These are phyloP conservation scores for Polylopha cassiicola DNA, from an alignment of 2,888 invertebrate species.

Conservation along the genomic window DNA sequence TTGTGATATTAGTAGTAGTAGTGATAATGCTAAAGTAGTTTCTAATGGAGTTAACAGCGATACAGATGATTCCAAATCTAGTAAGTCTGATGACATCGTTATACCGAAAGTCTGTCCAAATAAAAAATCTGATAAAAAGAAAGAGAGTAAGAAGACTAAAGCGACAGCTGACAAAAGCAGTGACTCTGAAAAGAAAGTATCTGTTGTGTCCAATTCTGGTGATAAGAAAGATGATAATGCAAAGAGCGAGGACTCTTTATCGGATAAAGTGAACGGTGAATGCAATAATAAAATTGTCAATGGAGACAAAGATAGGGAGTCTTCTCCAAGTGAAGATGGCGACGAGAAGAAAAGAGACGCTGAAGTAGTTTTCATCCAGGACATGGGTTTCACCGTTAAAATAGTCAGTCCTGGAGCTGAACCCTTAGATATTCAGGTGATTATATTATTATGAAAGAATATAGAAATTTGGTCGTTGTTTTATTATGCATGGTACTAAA, in stretches of 20 bases:
- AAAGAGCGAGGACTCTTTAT: conserved; percentile 37
- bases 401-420: conserved; percentile 95
- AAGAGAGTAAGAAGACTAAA: conserved; percentile 53
- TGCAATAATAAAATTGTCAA: conserved; percentile 50
- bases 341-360: conserved; percentile 81
- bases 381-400: conserved; percentile 95
- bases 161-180: conserved; percentile 41
- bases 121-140: conserved; percentile 54
- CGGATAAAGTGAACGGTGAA: conserved; percentile 53
- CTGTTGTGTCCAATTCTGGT: conserved; percentile 37
- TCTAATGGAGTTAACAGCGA: conserved; percentile 69
- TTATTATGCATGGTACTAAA: neutral
- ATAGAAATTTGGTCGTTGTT: too few species aligned
- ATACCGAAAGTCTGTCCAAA: conserved; percentile 39
- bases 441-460: neutral
- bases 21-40: conserved; percentile 70
- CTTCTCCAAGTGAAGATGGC: conserved; percentile 67
- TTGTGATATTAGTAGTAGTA: conserved; percentile 74
- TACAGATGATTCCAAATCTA: conserved; percentile 60
- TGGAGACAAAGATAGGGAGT: conserved; percentile 65
- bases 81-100: conserved; percentile 50
- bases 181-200: conserved; percentile 50
- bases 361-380: conserved; percentile 92
- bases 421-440: conserved; percentile 93
- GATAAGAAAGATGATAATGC: conserved; percentile 41